Evolutionary conservation across 2,113 vertebrate species (phyloP), one percentile per base, ranked within the genome.

Genomic region (Psephotus haematonotus): DNA sequence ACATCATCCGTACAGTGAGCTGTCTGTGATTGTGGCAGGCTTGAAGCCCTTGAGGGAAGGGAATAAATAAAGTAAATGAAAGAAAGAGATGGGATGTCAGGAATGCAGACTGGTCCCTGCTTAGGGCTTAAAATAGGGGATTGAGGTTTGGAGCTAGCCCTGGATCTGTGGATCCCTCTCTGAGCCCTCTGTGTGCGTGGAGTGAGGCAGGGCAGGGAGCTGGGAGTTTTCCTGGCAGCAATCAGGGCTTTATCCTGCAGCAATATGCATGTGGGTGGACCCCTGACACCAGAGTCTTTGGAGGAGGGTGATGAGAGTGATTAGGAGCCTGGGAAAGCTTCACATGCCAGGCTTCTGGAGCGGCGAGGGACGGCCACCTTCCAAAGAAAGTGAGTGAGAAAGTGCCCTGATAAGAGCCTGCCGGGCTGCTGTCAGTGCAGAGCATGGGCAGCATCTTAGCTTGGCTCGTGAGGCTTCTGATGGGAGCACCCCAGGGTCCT

Each of bases 311-410:
- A 76, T 3, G 11, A 44, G 80, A 86, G 41, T 41, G 90, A 92
- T 94, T 86, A 96, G 90, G 92, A 92, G 86, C 95, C 93, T 97
- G 95, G 92, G 96, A 96, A 95, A 96, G 64, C 69, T 96, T 88
- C 75, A 50, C 33, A 47, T 2, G 10, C 49, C 25, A 47, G 62
- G 62, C 77, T 43, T 84, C 85, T 1, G 9, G 87, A 94, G 43
- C 64, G 47, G 37, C 0, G 0, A 60, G 67, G 76, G 50, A 81
- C 55, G 1, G 57, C 65, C 92, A 88, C 82, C 88, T 92, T 92
- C 83, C 47, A 62, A 71, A 82, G 60, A 75, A 81, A 83, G 50
- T 11, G 44, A 82, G 39, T 14, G 11, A 71, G 72, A 86, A 90
- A 65, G 43, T 33, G 44, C n/a, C 60, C 68, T 39, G 31, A 52